Percentiles rank a stretch among this genome's conserved stretches.
These are phyloP conservation scores for Eumacrocentrus americanus DNA, from an alignment of 2,888 invertebrate genomes.

Conservation along the genomic window DNA sequence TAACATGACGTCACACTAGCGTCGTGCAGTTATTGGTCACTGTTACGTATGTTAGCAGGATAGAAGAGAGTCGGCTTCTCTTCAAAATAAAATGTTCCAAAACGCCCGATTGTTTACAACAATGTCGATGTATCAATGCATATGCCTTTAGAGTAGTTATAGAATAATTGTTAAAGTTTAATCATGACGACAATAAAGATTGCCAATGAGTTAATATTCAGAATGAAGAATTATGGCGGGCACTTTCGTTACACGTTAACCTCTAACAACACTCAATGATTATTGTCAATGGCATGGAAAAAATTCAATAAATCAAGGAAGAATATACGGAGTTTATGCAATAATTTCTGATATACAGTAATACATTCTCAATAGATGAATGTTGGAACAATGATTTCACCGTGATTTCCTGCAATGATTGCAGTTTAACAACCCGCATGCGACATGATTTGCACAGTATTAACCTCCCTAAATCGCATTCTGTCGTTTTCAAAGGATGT, in stretches of 20 bases:
- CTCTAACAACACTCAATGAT: constrained; percentile 8
- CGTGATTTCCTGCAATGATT: neutral
- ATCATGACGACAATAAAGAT: neutral
- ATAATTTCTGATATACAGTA: no score
- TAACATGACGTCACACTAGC: constrained; percentile 22
- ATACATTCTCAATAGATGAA: constrained; percentile 3
- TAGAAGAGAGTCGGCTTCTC: constrained; percentile 11
- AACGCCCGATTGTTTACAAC: constrained; percentile 4
- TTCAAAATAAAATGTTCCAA: constrained; percentile 29
- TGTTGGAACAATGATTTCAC: constrained; percentile 2
- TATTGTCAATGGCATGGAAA: no score
- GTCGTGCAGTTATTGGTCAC: constrained; percentile 24
- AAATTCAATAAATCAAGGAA: neutral
- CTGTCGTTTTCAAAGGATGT: neutral
- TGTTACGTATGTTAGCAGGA: neutral
- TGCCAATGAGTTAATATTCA: neutral
- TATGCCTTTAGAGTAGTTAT: neutral
- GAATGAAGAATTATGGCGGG: constrained; percentile 10
- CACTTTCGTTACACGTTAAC: constrained; percentile 12
- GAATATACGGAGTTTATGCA: no score
- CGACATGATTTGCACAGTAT: neutral
- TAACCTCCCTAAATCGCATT: neutral
- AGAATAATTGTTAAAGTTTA: neutral
- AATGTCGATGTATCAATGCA: neutral
- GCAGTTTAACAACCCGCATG: neutral